Percentiles rank a stretch among this genome's conserved stretches.
phyloP scores from a whole-genome alignment of 2,113 vertebrate genomes.

The Junco hyemalis region DNA sequence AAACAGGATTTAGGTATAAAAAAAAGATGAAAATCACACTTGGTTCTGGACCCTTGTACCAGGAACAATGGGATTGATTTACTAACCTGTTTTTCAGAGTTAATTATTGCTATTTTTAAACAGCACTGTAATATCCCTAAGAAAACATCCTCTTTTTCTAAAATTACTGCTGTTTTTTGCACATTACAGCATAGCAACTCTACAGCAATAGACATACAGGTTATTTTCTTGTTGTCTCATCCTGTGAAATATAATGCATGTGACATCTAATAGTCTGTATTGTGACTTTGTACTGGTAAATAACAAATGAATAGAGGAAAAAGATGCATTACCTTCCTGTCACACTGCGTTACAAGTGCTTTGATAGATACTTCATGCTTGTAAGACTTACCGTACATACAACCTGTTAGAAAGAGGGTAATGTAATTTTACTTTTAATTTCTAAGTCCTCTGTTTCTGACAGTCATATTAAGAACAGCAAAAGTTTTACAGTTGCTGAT shows the following conservation, averaged over 20 bases:
- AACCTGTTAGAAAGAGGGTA: background rate
- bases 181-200: background rate
- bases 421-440: constrained; percentile 8
- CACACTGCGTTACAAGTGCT: background rate
- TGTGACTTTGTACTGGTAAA: background rate
- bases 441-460: background rate
- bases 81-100: background rate
- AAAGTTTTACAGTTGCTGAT: background rate
- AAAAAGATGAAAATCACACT: background rate
- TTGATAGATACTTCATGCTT: background rate
- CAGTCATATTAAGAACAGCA: background rate
- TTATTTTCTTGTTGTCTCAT: background rate
- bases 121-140: background rate
- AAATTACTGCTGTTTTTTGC: background rate
- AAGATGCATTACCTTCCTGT: constrained; percentile 4
- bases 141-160: background rate
- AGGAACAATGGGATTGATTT: background rate
- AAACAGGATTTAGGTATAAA: background rate
- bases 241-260: background rate
- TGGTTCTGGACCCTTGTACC: background rate
- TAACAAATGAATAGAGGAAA: background rate
- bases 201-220: background rate
- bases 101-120: background rate
- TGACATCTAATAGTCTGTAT: background rate
- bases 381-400: background rate